Evolutionary conservation across 1,140 invertebrate species (phyloP), one percentile per base, ranked within the genome.

Genomic region (Melitaea cinxia): DNA sequence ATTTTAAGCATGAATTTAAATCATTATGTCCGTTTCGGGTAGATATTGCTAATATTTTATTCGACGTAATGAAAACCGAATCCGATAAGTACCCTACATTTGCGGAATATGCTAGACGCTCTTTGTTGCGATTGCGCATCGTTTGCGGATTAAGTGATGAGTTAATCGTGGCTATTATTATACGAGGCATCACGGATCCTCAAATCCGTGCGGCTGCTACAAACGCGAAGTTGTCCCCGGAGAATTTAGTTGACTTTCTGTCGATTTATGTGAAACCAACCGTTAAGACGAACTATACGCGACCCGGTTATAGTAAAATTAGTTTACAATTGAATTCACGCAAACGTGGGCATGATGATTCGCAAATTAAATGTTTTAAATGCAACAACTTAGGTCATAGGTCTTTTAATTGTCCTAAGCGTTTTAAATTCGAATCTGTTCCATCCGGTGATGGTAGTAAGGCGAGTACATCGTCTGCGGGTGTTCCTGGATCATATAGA

Each of bases 1-100:
- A 65, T 37, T 73, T 73, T 49, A 64, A 65, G 57, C 2, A 10
- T 1, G 71, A 73, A 50, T 66, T 73, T 50, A 66, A 37, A 37
- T 21, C 66, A 2, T 56, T 73, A 9, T 73, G 67, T 24, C 66
- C 71, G 61, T 62, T 4, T 68, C 65, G 28, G 12, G 23, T 59
- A 4, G 26, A 49, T 17, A 37, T 59, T 1, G 57, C 57, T 15
- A 49, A 47, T 30, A 72, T 72, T 47, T 37, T 76, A 10, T 68
- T 60, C 37, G 65, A 76, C 1, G 49, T 68, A 0, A 76, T 73
- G 65, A 53, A 49, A 17, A 52, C 53, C 1, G 56, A 68, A 4
- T 52, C 24, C 19, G 49, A 52, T 26, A 26, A 15, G 6, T 23
- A 52, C 7, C 7, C 35, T 26, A 42, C 39, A 1, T 42, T 15